Evolutionary conservation across 2,113 vertebrate genomes (phyloP).

Genomic region (Lophius piscatorius): DNA sequence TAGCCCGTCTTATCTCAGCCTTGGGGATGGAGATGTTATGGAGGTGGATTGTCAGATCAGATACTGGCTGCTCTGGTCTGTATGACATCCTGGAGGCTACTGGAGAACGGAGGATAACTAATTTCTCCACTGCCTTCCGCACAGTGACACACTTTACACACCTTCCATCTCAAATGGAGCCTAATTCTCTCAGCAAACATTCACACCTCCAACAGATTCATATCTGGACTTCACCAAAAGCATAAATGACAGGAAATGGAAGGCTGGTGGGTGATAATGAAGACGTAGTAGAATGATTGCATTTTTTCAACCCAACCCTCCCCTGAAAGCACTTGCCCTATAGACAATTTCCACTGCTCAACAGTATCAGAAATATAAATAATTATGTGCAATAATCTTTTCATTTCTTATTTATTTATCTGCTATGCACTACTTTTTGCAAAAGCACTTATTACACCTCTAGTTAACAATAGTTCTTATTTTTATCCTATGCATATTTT

Average conservation of each 20-base stretch:
- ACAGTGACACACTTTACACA: slow-evolving; percentile 51
- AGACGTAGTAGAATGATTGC: too few relatives aligned
- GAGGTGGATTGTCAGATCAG: slow-evolving; percentile 74
- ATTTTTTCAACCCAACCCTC: too few relatives aligned
- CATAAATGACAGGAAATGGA: slow-evolving; percentile 42
- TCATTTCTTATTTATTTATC: too few relatives aligned
- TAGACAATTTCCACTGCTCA: too few relatives aligned
- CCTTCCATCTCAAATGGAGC: slow-evolving; percentile 51
- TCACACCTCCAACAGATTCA: slow-evolving; percentile 71
- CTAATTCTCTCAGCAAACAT: slow-evolving; percentile 47
- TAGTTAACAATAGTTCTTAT: too few relatives aligned
- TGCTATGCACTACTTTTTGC: too few relatives aligned
- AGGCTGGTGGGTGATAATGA: slow-evolving; percentile 51
- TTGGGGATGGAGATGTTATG: slow-evolving; percentile 66
- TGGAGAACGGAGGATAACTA: slow-evolving; percentile 60
- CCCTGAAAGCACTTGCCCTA: too few relatives aligned
- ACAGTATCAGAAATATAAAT: too few relatives aligned
- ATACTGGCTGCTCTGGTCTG: slow-evolving; percentile 59
- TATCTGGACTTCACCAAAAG: slow-evolving; percentile 61
- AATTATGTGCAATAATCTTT: too few relatives aligned
- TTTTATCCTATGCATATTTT: too few relatives aligned
- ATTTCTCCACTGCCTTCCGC: slow-evolving; percentile 56
- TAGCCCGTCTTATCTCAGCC: slow-evolving; percentile 52
- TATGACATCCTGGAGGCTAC: slow-evolving; percentile 65
- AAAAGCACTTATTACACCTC: too few relatives aligned